These are phyloP conservation scores for Deroptyus accipitrinus DNA, from an alignment of 2,113 vertebrate genomes.

Conservation along the genomic window DNA sequence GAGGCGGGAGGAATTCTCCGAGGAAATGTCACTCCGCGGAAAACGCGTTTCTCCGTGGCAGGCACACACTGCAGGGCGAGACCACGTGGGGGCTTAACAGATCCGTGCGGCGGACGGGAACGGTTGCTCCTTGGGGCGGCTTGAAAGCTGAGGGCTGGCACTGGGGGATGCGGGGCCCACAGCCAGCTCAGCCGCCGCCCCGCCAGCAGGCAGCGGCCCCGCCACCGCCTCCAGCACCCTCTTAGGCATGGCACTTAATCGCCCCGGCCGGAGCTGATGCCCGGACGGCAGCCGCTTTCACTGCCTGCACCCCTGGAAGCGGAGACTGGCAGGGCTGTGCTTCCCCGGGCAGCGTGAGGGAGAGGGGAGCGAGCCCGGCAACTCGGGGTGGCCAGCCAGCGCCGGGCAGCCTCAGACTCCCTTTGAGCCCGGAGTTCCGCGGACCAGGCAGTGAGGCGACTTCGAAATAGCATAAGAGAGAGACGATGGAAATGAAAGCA, in stretches of 20 bases:
- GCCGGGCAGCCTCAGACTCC: not conserved
- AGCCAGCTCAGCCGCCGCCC: too few relatives aligned
- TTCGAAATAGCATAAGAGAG: not conserved
- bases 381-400: not conserved
- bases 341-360: not conserved
- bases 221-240: not conserved
- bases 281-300: not conserved
- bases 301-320: not conserved
- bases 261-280: not conserved
- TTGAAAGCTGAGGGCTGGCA: constrained; percentile 45
- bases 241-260: not conserved
- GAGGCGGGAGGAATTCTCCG: not conserved
- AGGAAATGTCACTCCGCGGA: constrained; percentile 1
- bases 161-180: not conserved
- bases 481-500: constrained; percentile 27
- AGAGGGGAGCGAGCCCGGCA: not conserved
- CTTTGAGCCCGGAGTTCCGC: not conserved
- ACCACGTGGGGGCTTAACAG: not conserved
- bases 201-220: not conserved
- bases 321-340: not conserved
- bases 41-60: not conserved
- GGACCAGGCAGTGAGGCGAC: not conserved
- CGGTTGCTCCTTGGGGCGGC: not conserved
- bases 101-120: not conserved
- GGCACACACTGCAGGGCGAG: not conserved